Base-by-base conservation (phyloP, 1,140 invertebrate species). In the Drosophila sechellia region DNA sequence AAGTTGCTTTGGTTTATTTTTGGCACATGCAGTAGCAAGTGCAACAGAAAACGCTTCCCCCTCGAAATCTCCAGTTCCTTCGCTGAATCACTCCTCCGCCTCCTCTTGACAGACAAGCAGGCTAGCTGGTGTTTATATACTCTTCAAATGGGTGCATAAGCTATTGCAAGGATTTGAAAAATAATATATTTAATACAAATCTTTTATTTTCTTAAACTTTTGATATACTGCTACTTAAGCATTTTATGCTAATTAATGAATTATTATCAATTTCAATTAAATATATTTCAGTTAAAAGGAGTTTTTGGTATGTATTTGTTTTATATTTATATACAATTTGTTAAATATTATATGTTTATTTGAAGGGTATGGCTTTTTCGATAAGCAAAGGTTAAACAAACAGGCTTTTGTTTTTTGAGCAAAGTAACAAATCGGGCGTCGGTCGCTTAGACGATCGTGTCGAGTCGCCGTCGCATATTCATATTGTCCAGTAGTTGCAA, bases 401-500 rank as follows among this genome's bases (percentile, higher is more conserved):
- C 5, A n/a, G 31, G 31, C 35, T 20, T 45, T 61, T 39, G 53
- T 46, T 58, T 73, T 40, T 54, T 42, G 57, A 27, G 43, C 15
- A 63, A 74, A 74, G 48, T 57, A 35, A 50, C 48, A 57, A 70
- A 53, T 74, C 71, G 71, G 69, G 45, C 71, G 57, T 48, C 70
- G 68, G 63, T 50, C 37, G 45, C 35, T 65, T 31, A 34, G 64
- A 50, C 46, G 45, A n/a, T 66, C 66, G 66, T 46, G 49, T 45
- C 64, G 45, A 46, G 66, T 53, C 37, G 40, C 48, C 46, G 48
- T 65, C 66, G 66, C 64, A 56, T 70, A 69, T 70, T 70, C 49
- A 74, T 74, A 73, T 74, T 74, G 70, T 73, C 69, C 56, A 61
- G 71, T 70, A 34, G 52, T 68, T 68, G 64, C 64, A 68, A 64